Base-by-base conservation (phyloP, 2,888 invertebrate genomes). In the Brenthis ino region DNA sequence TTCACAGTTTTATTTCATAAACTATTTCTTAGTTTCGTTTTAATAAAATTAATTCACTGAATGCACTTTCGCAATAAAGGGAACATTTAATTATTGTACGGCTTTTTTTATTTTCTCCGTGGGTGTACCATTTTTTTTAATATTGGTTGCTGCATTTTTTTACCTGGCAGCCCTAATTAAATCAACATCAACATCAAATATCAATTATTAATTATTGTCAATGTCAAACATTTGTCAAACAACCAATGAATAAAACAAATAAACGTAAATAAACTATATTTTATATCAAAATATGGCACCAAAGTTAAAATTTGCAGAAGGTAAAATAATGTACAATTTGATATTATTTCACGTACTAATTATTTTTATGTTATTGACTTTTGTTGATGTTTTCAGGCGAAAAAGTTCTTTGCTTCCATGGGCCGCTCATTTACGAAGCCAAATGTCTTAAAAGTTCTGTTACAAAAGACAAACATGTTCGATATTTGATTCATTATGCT, bases 401-500 rank as follows among this genome's bases (percentile, higher is more conserved):
- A 87, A 97, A 96, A 84, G 98, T 99, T 11, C 89, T 99, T 43
- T 99, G 99, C 88, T 99, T 98, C 84, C 99, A 99, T 88, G 99
- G 99, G 0, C 98, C 98, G 3, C 93, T 99, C 43, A 96, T 99
- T 76, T 99, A 99, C 85, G 99, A 99, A 93, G 99, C 98, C 51
- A 99, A 99, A 95, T 98, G 98, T 83, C 94, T 99, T 37, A 98
- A 97, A 89, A 95, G 95, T 75, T 95, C 95, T 65, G 93, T 96
- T 74, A 95, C 95, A 2, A 97, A 97, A 85, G 98, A 98, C 77
- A 98, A 98, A 86, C 96, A 96, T 86, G 94, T 97, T 8, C 96
- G 97, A 82, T 99, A 99, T 89, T 96, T 97, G 71, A 98, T 99
- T 75, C 99, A 99, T 88, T 99, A 99, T 86, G 98, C 98, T 76